Base-by-base conservation (phyloP, 1,140 invertebrate species). In the Leptinotarsa defecta region DNA sequence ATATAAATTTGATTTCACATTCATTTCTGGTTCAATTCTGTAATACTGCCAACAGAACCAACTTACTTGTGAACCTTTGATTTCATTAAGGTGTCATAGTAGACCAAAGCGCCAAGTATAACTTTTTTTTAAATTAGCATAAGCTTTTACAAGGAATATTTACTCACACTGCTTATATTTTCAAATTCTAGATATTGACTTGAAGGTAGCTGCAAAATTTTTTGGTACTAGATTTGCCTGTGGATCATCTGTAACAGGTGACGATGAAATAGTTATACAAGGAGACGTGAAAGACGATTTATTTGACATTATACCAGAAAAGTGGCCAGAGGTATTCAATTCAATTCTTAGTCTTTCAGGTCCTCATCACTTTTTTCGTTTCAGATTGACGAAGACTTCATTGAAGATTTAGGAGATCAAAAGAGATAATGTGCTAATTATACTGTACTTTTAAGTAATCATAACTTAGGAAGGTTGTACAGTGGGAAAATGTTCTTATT, bases 211-310 rank as follows among this genome's bases (percentile, higher is more conserved):
- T 71, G 94, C 96, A 63, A 99, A 99, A 86, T 98, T 97, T 86
- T 99, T 99, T 88, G 96, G 96, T 49, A 94, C 94, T 73, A 96
- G 95, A 86, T 99, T 99, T 90, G 97, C 98, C 6, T 99, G 98
- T 89, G 98, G 98, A 13, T 97, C 97, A 19, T 99, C 98, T 20
- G 96, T 99, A 0, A 98, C 97, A 49, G 97, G 96, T 15, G 96
- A 98, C 76, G 98, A 99, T 90, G 98, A 99, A 88, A 98, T 99
- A 84, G 97, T 99, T 6, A 98, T 99, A 85, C 98, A 99, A 88
- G 98, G 96, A 73, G 96, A 97, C 88, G 95, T 99, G 0, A 98
- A 99, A 86, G 97, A 98, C 89, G 97, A 99, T 81, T 86, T 99
- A 3, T 97, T 98, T 87, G 97, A 99, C 88, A 91, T 99, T 74